Percentiles rank a stretch among this genome's conserved stretches.
phyloP scores from a whole-genome alignment of 2,797 vertebrate species.

The Pipistrellus pipistrellus region DNA sequence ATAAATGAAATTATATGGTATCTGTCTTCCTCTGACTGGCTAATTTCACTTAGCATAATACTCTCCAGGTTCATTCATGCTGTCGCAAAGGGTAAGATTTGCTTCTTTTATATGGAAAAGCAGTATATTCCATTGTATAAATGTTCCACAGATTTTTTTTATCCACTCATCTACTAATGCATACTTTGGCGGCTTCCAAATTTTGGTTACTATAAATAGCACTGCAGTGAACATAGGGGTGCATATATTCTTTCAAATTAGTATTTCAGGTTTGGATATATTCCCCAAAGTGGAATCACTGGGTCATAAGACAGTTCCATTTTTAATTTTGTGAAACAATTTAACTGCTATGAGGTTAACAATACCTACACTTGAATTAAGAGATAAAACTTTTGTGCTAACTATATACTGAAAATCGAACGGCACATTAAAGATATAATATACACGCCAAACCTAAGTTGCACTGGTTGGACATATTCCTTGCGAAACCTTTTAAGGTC shows the following conservation, averaged over 20 bases:
- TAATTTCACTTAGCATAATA: not conserved
- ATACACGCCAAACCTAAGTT: conserved; percentile 93
- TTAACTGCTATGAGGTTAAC: conserved; percentile 5
- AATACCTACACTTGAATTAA: conserved; percentile 37
- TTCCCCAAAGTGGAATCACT: not conserved
- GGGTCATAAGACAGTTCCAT: not conserved
- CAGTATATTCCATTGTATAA: no score
- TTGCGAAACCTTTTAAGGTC: conserved; percentile 98
- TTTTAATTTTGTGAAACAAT: conserved; percentile 37
- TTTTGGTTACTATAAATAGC: no score
- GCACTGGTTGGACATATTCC: conserved; percentile 98
- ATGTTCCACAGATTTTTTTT: no score
- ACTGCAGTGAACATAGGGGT: no score
- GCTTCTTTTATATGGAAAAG: no score
- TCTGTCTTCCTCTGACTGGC: not conserved
- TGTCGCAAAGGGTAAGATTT: no score
- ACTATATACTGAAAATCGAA: conserved; percentile 40
- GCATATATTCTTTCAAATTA: not conserved
- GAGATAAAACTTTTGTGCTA: conserved; percentile 36
- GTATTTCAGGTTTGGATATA: not conserved
- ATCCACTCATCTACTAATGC: no score
- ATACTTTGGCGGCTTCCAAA: no score
- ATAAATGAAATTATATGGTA: not conserved
- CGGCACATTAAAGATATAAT: conserved; percentile 19
- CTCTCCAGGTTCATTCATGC: not conserved